Evolutionary conservation across 2,113 vertebrate genomes (phyloP), one percentile per base, ranked within the genome.

Genomic region (Rhodinocichla rosea): DNA sequence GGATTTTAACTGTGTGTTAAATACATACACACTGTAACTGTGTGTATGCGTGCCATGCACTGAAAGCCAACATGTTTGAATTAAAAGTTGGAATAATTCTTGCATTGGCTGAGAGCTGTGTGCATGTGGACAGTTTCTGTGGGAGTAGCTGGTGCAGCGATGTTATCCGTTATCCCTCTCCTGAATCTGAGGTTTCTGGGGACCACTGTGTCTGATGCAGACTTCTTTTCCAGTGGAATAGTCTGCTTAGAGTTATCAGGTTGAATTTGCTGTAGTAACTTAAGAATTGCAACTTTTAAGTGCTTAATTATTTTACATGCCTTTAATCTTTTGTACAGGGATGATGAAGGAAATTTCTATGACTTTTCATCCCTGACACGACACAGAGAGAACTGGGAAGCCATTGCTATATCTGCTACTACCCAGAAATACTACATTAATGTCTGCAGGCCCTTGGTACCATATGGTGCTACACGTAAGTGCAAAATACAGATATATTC

Each of bases 391-490:
- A 99, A 99, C 88, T 99, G 99, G 99, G 98, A 99, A 74, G 98
- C 98, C 2, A 93, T 98, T 62, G 57, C 97, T 7, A 24, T 96
- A 6, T 96, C 97, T 2, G 94, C 90, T 17, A 83, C 97, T 93
- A 80, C 90, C 0, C 65, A 96, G 26, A 98, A 97, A 68, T 99
- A 98, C 93, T 98, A 99, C 87, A 98, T 99, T 94, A 99, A 99
- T 4, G 98, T 99, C 42, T 99, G 99, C 98, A 98, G 98, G 97
- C 98, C 99, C 6, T 97, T 99, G 82, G 98, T 99, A 12, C 98
- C 97, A 0, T 98, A 99, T 57, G 90, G 93, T 14, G 98, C 98
- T 98, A 96, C 96, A 8, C 94, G 98, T 98, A 92, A 97, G 97
- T 62, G 33, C 22, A 28, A 59, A 69, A 7, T 35, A 35, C 85